Evolutionary conservation across 37 sponge, comb jelly and placozoan species (phyloP), one percentile per base, ranked within the genome.

Genomic region (Diacarnus erythraeanus): DNA sequence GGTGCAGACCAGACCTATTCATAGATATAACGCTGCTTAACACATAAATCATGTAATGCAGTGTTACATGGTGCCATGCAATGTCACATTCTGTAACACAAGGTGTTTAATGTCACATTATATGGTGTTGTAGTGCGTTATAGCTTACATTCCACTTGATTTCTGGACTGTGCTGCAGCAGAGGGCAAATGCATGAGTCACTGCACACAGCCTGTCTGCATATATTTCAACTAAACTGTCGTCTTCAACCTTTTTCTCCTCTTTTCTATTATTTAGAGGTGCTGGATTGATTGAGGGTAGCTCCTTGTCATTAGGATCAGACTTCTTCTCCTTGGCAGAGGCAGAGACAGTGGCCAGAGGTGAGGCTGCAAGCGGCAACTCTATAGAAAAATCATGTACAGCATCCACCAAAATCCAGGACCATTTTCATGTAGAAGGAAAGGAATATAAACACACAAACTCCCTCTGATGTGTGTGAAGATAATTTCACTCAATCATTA

Each of bases 151-250:
- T 22, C 78, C 66, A 39, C 12, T 74, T 41, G 51, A 20, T 38
- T 71, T 83, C 63, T 77, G 78, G 22, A 84, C 41, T 4, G 87
- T 81, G 30, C 78, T 80, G 71, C 90, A 95, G 36, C 71, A 69
- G 69, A 92, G 76, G 43, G 86, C 86, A 77, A 89, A 95, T 63
- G 87, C 96, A 76, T 95, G 96, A 0, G 84, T 85, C 29, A 86
- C 85, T 2, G 93, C 93, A 79, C 90, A 85, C 65, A 95, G 79
- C 33, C 93, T 60, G 36, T 95, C 96, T 35, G 96, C 92, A 83
- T 92, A 92, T 44, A 67, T 77, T 40, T 56, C 79, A 54, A 91
- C 96, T n/a, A 88, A 27, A 67, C 73, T 83, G 25, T 42, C 61
- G 15, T 22, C 12, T 26, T 58, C 80, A 22, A 12, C 36, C 56